These are phyloP conservation scores for Microcebus ravelobensis DNA, from an alignment of 2,113 vertebrate genomes.

Conservation along the genomic window DNA sequence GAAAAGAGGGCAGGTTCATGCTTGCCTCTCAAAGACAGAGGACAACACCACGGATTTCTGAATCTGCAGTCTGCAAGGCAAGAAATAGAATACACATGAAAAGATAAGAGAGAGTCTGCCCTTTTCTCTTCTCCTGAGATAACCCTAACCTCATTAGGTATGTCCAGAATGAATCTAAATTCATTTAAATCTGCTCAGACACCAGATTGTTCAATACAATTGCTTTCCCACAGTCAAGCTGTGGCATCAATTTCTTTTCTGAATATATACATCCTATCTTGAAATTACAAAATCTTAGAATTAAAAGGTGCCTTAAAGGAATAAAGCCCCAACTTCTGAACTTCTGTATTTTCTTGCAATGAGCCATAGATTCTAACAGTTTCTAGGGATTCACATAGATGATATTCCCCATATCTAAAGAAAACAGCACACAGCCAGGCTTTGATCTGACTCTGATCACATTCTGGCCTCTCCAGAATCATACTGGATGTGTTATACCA, in stretches of 20 bases:
- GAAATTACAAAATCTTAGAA: conserved; percentile 63
- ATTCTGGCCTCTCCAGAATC: not conserved
- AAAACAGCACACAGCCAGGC: not conserved
- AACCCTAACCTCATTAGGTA: conserved; percentile 58
- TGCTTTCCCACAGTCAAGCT: conserved; percentile 50
- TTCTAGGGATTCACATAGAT: conserved; percentile 17
- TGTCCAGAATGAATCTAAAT: conserved; percentile 50
- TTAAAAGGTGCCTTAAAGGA: conserved; percentile 45
- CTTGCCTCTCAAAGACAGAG: not conserved
- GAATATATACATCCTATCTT: not conserved
- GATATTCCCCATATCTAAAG: not conserved
- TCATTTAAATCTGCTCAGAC: conserved; percentile 49
- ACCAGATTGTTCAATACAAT: not conserved
- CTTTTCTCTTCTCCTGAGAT: conserved; percentile 29
- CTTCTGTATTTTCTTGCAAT: not conserved
- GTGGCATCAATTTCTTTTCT: conserved; percentile 45
- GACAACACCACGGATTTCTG: not conserved
- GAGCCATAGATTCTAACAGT: not conserved
- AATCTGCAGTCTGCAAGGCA: not conserved
- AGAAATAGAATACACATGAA: not conserved
- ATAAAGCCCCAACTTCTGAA: not conserved
- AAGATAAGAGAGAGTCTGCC: not conserved
- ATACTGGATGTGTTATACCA: not conserved
- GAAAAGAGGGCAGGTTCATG: not conserved
- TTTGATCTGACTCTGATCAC: not conserved